Percentiles rank a stretch among this genome's conserved stretches.
Evolutionary conservation across 2,888 invertebrate genomes (phyloP).

Genomic region (Neuroscelio doddi): DNA sequence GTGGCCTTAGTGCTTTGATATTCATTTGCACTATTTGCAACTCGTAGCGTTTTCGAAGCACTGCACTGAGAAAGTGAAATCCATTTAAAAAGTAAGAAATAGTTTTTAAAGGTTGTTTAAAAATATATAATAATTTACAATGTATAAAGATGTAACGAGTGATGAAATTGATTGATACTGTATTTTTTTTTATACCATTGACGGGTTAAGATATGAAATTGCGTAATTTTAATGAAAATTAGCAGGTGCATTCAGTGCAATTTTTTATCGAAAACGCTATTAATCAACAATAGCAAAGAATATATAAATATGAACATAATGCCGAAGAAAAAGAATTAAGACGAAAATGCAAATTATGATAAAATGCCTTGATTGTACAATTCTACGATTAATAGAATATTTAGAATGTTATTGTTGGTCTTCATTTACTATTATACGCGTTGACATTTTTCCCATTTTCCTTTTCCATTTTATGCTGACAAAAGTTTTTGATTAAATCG

Average conservation of each 20-base stretch:
- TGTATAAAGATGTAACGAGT: slow-evolving; percentile 4
- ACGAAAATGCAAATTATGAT: slow-evolving; percentile 45
- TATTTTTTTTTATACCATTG: slow-evolving; percentile 35
- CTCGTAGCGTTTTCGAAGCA: slow-evolving; percentile 42
- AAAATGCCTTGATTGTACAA: slow-evolving; percentile 45
- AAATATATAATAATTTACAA: slow-evolving; percentile 32
- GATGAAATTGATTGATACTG: slow-evolving; percentile 16
- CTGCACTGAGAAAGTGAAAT: not conserved
- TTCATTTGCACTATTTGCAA: slow-evolving; percentile 45
- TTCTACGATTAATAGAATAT: slow-evolving; percentile 46
- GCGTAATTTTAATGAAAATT: no score
- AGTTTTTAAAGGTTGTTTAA: slow-evolving; percentile 11
- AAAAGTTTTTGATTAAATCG: no score
- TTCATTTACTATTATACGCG: slow-evolving; percentile 28
- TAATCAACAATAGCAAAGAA: slow-evolving; percentile 38
- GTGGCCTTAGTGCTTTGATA: slow-evolving; percentile 42
- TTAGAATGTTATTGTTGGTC: slow-evolving; percentile 43
- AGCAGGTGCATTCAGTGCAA: slow-evolving; percentile 11
- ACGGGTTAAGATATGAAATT: no score
- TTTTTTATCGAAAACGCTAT: slow-evolving; percentile 38
- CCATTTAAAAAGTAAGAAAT: not conserved
- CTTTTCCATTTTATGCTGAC: slow-evolving; percentile 4
- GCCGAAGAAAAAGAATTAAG: slow-evolving; percentile 42
- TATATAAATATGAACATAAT: slow-evolving; percentile 42
- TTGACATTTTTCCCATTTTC: slow-evolving; percentile 4